Evolutionary conservation across 2,888 invertebrate genomes (phyloP).

Genomic region (Nomada ferruginata): DNA sequence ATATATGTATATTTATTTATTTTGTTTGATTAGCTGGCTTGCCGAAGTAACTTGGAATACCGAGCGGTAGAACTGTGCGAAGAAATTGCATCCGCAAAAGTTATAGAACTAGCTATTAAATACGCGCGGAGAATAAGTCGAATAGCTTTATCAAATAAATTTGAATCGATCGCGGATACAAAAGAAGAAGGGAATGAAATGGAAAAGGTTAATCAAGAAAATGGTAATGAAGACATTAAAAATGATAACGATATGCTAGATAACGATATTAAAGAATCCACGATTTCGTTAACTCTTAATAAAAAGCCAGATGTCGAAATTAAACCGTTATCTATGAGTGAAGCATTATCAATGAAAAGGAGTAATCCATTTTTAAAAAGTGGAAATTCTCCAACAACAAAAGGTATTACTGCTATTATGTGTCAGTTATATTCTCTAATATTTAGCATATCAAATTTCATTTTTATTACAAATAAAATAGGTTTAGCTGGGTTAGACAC

Average conservation of each 20-base stretch:
- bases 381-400: slow-evolving; percentile 73
- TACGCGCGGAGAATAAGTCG: slow-evolving; percentile 93
- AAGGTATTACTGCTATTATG: slow-evolving; percentile 45
- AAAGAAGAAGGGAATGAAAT: slow-evolving; percentile 77
- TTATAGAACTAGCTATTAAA: slow-evolving; percentile 93
- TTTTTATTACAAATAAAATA: slow-evolving; percentile 23
- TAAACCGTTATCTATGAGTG: slow-evolving; percentile 76
- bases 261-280: slow-evolving; percentile 63
- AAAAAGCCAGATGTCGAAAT: slow-evolving; percentile 76
- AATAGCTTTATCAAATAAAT: slow-evolving; percentile 91
- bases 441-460: slow-evolving; percentile 10
- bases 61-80: slow-evolving; percentile 95
- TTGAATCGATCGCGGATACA: slow-evolving; percentile 83
- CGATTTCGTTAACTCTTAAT: slow-evolving; percentile 64
- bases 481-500: slow-evolving; percentile 73
- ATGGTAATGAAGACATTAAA: slow-evolving; percentile 66
- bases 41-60: slow-evolving; percentile 92
- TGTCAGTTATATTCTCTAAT: background rate
- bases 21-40: slow-evolving; percentile 88
- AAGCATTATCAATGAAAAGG: slow-evolving; percentile 68
- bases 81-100: slow-evolving; percentile 90
- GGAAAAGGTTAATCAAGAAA: slow-evolving; percentile 74
- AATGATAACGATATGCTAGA: slow-evolving; percentile 64
- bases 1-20: slow-evolving; percentile 16
- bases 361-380: slow-evolving; percentile 85